These are phyloP conservation scores for Hydractinia symbiolongicarpus DNA, from an alignment of 30 jellyfish, hydroid and myxozoan genomes.

Conservation along the genomic window DNA sequence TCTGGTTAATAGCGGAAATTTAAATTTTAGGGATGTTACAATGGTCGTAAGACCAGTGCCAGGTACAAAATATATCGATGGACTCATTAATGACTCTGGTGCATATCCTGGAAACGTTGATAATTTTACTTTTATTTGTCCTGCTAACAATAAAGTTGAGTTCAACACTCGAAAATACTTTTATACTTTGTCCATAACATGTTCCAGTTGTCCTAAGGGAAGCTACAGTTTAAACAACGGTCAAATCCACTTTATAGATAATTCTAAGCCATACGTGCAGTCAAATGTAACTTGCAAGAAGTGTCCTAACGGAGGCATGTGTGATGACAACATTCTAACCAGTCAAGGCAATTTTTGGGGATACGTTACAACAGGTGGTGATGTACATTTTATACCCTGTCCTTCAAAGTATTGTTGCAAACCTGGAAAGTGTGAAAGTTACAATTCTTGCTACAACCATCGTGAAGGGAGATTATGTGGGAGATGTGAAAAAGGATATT, in stretches of 20 bases:
- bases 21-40: too few relatives aligned
- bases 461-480: background rate
- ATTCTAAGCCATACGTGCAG: background rate
- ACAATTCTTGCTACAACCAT: background rate
- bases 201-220: background rate
- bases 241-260: background rate
- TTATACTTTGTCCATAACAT: background rate
- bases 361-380: background rate
- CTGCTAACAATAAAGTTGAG: background rate
- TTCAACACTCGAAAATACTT: background rate
- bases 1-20: too few relatives aligned
- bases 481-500: background rate
- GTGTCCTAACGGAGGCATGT: constrained; percentile 3
- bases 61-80: background rate
- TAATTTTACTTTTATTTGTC: background rate
- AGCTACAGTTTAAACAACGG: background rate
- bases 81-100: background rate
- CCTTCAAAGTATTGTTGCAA: constrained; percentile 4
- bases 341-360: constrained; percentile 11
- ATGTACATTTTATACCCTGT: constrained; percentile 3
- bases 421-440: background rate
- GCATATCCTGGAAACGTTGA: background rate
- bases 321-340: background rate
- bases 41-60: too few relatives aligned
- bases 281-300: background rate